These are phyloP conservation scores for Nyctibius grandis DNA, from an alignment of 2,797 vertebrate species.

Conservation along the genomic window DNA sequence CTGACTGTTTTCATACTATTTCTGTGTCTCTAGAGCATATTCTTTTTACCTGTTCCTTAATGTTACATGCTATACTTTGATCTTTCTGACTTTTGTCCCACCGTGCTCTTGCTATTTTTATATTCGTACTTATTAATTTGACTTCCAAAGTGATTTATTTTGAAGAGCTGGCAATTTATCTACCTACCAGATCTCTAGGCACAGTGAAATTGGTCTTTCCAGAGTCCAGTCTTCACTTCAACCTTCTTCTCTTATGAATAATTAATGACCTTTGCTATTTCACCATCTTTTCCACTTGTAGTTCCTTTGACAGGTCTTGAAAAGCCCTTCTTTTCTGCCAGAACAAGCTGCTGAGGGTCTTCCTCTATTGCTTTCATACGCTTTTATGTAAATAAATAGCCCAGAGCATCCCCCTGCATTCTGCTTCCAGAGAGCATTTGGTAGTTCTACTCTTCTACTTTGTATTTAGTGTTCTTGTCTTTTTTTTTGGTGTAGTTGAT, in stretches of 20 bases:
- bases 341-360: neutral
- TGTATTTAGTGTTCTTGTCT: neutral
- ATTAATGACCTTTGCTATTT: neutral
- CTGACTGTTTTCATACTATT: neutral
- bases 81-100: neutral
- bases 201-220: neutral
- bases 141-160: neutral
- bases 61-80: neutral
- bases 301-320: neutral
- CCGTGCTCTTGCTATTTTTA: neutral
- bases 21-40: neutral
- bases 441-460: neutral
- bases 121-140: neutral
- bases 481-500: neutral
- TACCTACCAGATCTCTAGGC: neutral
- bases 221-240: neutral
- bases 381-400: neutral
- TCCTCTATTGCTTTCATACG: neutral
- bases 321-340: neutral
- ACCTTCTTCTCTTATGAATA: neutral
- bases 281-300: neutral
- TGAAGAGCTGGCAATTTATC: neutral
- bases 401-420: neutral
- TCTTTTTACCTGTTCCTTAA: neutral
- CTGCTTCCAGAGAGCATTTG: neutral